Base-by-base conservation (phyloP, 2,888 invertebrate species). In the Pseudolycoriella hygida region DNA sequence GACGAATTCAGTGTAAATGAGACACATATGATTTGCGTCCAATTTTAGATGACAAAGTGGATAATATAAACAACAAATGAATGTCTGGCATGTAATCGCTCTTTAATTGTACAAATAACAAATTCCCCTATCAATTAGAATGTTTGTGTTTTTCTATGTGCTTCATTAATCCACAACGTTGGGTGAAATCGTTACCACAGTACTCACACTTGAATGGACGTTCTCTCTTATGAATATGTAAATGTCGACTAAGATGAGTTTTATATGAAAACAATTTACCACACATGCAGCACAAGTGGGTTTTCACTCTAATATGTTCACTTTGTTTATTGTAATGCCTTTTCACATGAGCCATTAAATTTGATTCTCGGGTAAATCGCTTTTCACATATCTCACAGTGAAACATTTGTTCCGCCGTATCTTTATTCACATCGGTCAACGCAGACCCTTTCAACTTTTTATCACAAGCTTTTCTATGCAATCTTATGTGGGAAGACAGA, bases 141-240 rank as follows among this genome's bases (percentile, higher is more conserved):
- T 11, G 30, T 30, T 30, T 30, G 11, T 30, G 30, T 30, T 31
- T 45, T 20, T 45, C 41, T 17, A 40, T 11, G n/a, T 45, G 45
- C 30, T 40, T 15, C 34, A 40, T 11, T 15, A 45, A 20, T 2
- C 45, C 34, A 20, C 41, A 14, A n/a, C 39, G 34, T 41, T 45
- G 45, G 1, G 39, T 20, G 41, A 45, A 45, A 40, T 40, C 40
- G 19, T 32, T 40, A 20, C 40, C 40, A 34, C 45, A 45, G 34
- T 18, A 40, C 20, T 40, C 11, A 40, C 40, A 40, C 18, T 40
- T 15, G 18, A 12, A 40, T 11, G 38, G 38, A 5, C 17, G 10
- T 39, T 39, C 38, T 17, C 38, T 17, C 8, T 17, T 40, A 40
- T 40, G 40, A 14, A 34, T 34, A 14, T 18, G 40, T 12, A 10